phyloP scores from a whole-genome alignment of 2,797 vertebrate species.

The Phaenicophaeus curvirostris region DNA sequence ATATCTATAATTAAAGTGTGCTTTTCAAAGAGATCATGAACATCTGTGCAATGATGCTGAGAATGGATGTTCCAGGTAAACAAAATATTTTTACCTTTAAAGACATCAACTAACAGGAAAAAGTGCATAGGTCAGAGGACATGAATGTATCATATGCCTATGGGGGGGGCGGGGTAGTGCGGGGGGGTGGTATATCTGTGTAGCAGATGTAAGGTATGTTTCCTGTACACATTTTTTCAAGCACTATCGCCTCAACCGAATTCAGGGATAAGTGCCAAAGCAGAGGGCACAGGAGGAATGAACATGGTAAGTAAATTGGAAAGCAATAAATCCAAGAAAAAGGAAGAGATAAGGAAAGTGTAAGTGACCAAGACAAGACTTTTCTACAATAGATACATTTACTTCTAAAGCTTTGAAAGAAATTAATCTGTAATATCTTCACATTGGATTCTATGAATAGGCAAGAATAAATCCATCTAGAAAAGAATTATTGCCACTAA shows the following conservation, averaged over 20 bases:
- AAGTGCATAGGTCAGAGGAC: background rate
- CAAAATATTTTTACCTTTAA: background rate
- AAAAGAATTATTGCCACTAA: background rate
- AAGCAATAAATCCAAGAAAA: background rate
- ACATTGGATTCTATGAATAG: background rate
- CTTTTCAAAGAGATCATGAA: background rate
- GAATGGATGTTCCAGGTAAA: background rate
- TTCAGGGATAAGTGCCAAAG: background rate
- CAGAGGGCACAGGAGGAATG: background rate
- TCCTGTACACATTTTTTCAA: background rate
- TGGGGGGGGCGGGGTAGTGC: too few relatives aligned
- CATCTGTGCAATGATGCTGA: background rate
- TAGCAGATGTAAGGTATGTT: background rate
- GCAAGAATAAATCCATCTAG: background rate
- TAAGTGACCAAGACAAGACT: background rate
- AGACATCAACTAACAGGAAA: background rate
- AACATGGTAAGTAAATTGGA: background rate
- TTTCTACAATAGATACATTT: background rate
- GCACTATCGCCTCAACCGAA: background rate
- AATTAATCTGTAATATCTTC: background rate
- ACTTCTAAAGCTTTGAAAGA: background rate
- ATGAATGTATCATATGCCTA: rapidly evolving
- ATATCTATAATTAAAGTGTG: background rate
- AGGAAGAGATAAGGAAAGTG: background rate
- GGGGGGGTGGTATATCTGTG: background rate